These are phyloP conservation scores for Phoenicopterus ruber DNA, from an alignment of 2,113 vertebrate genomes.

Conservation along the genomic window DNA sequence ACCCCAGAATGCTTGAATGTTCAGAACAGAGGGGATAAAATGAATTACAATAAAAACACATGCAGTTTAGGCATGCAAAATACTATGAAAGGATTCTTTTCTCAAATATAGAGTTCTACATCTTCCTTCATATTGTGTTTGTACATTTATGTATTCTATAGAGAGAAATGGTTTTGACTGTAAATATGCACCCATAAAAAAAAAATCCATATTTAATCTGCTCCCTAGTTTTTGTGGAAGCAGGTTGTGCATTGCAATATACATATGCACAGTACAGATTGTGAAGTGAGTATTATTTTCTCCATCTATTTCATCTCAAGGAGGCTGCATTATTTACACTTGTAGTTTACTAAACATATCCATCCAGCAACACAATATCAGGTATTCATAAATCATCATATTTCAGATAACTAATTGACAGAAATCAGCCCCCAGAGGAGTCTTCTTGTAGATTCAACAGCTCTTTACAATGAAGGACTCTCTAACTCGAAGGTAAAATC, in stretches of 20 bases:
- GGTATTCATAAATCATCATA: conserved; percentile 34
- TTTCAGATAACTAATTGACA: conserved; percentile 27
- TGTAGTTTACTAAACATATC: not conserved
- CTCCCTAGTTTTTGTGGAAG: not conserved
- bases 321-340: not conserved
- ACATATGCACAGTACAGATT: not conserved
- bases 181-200: not conserved
- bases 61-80: not conserved
- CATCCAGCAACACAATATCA: not conserved
- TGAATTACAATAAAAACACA: not conserved
- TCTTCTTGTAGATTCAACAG: conserved; percentile 9
- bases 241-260: not conserved
- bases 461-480: conserved; percentile 32
- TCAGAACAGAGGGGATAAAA: not conserved
- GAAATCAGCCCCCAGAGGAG: conserved; percentile 26
- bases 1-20: not conserved
- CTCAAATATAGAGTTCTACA: not conserved
- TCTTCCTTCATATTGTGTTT: not conserved
- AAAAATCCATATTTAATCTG: conserved; percentile 3
- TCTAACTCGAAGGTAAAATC: not conserved
- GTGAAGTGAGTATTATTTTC: not conserved
- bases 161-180: not conserved
- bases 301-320: not conserved
- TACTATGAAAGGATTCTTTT: not conserved
- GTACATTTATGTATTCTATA: not conserved